Evolutionary conservation across 2,797 vertebrate species (phyloP).

Genomic region (Characodon lateralis): DNA sequence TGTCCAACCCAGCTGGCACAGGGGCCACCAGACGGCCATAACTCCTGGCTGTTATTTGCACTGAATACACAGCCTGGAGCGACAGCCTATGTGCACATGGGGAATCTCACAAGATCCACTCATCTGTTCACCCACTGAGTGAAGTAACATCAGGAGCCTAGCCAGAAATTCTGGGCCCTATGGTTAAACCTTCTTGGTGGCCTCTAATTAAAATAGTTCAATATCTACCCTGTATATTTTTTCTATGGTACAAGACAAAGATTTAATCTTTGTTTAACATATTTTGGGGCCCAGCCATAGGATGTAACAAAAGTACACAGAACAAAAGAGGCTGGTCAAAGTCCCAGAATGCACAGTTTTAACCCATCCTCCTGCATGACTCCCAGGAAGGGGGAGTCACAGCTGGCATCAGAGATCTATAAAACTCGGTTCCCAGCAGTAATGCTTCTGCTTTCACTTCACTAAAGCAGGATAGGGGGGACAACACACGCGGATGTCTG

Average conservation of each 20-base stretch:
- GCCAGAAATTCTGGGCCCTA: background rate
- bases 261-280: background rate
- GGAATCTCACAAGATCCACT: constrained; percentile 7
- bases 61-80: constrained; percentile 26
- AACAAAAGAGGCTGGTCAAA: background rate
- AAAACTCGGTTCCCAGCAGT: no score
- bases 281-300: no score
- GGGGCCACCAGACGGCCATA: constrained; percentile 48
- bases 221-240: background rate
- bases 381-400: no score
- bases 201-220: constrained; percentile 3
- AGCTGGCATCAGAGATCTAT: no score
- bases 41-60: constrained; percentile 55
- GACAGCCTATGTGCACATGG: constrained; percentile 5
- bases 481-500: no score
- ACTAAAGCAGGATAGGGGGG: no score
- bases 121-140: background rate
- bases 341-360: no score
- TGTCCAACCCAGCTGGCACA: constrained; percentile 47
- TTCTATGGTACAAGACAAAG: background rate
- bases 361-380: no score
- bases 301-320: background rate
- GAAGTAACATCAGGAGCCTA: background rate
- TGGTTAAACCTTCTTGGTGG: constrained; percentile 8
- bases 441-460: no score